Evolutionary conservation across 1,140 invertebrate genomes (phyloP).

Genomic region (Drosophila paulistorum): DNA sequence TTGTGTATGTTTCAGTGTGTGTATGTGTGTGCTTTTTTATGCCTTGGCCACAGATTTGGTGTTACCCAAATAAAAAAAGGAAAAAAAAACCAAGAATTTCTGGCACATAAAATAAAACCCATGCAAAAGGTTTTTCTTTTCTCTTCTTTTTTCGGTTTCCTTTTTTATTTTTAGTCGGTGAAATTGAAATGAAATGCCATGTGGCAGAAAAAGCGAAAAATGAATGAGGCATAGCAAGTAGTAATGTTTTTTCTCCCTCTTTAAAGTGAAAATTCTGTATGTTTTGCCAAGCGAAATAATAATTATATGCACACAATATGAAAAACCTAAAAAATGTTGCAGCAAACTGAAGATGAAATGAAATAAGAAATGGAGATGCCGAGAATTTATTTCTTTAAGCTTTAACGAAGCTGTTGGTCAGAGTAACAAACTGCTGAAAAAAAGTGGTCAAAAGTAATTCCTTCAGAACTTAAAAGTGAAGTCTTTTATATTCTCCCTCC

Average conservation of each 20-base stretch:
- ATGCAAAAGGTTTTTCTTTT: constrained; percentile 14
- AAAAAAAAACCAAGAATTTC: constrained; percentile 30
- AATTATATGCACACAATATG: constrained; percentile 1
- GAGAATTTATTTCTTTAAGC: no score
- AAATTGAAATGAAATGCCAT: constrained; percentile 50
- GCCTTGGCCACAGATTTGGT: constrained; percentile 64
- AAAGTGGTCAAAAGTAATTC: no score
- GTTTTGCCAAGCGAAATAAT: constrained; percentile 4
- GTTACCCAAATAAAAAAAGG: constrained; percentile 18
- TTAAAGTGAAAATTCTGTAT: constrained; percentile 11
- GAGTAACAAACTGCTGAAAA: no score
- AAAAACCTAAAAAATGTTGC: not conserved
- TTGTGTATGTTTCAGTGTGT: constrained; percentile 8
- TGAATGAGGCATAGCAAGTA: not conserved
- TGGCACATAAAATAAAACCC: constrained; percentile 37
- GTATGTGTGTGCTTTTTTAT: constrained; percentile 24
- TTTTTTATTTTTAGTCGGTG: constrained; percentile 18
- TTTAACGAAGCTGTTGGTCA: no score
- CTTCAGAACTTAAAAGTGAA: constrained; percentile 50
- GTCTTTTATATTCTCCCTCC: constrained; percentile 62
- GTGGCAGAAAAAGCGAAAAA: not conserved
- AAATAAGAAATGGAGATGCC: no score
- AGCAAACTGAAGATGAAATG: not conserved
- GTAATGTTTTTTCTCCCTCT: not conserved
- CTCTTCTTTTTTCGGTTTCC: not conserved